Percentiles rank a stretch among this genome's conserved stretches.
phyloP scores from a whole-genome alignment of 37 sponge, comb jelly and placozoan genomes.

The Cladorhizidae sp. region DNA sequence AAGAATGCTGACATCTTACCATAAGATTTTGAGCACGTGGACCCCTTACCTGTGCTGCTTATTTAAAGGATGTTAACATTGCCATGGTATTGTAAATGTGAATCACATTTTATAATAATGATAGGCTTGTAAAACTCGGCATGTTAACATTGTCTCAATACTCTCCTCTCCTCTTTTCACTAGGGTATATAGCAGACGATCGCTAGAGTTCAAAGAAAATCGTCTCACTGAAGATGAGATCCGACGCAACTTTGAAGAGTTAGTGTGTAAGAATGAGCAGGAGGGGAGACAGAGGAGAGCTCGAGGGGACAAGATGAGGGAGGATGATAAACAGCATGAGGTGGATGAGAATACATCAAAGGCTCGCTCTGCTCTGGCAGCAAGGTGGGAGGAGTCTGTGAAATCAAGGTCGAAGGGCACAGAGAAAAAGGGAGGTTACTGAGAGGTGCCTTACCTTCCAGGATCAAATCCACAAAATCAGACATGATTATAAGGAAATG shows the following conservation, averaged over 20 bases:
- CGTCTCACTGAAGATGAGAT: conserved; percentile 41
- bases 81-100: too few species aligned
- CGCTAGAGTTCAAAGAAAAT: conserved; percentile 21
- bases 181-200: conserved; percentile 24
- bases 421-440: too few species aligned
- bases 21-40: too few species aligned
- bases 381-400: conserved; percentile 60
- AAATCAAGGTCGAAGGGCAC: conserved; percentile 7
- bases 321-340: conserved; percentile 17
- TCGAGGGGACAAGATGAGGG: conserved; percentile 10
- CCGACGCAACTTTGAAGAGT: conserved; percentile 1
- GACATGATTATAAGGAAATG: too few species aligned
- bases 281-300: conserved; percentile 36
- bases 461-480: too few species aligned
- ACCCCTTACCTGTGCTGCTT: too few species aligned
- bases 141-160: too few species aligned
- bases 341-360: conserved; percentile 41
- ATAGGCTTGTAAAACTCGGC: too few species aligned
- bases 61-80: too few species aligned
- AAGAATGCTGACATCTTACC: too few species aligned
- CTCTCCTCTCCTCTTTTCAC: not conserved
- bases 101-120: too few species aligned
- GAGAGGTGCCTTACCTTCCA: too few species aligned
- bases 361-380: conserved; percentile 61
- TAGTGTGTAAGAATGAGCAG: conserved; percentile 28